Evolutionary conservation across 2,113 vertebrate genomes (phyloP).

Genomic region (Syngnathus floridae): DNA sequence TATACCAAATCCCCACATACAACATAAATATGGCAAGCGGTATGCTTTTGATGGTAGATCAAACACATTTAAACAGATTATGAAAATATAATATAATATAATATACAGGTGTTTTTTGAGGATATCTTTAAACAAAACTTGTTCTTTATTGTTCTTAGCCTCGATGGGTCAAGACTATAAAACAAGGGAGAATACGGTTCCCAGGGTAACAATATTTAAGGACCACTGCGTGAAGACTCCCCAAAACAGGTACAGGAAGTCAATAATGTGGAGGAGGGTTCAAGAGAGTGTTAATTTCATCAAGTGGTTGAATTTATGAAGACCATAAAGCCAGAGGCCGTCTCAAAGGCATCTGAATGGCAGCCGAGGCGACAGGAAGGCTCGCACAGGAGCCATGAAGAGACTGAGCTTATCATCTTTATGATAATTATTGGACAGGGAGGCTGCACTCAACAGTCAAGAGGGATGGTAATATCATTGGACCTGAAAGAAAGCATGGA

Average conservation of each 20-base stretch:
- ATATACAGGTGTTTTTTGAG: no score
- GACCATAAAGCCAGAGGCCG: constrained; percentile 26
- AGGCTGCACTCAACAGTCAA: constrained; percentile 34
- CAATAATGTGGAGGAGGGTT: constrained; percentile 14
- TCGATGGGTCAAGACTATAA: no score
- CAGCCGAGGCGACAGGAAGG: constrained; percentile 26
- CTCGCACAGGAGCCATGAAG: constrained; percentile 16
- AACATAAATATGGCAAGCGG: no score
- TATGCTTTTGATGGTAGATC: no score
- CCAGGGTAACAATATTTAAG: no score
- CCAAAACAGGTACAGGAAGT: constrained; percentile 24
- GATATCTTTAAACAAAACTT: no score
- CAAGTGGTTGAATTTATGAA: constrained; percentile 48
- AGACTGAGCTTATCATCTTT: constrained; percentile 37
- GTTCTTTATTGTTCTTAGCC: no score
- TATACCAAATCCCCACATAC: no score
- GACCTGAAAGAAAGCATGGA: constrained; percentile 11
- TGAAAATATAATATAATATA: no score
- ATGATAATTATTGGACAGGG: constrained; percentile 40
- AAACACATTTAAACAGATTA: no score
- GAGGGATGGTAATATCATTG: constrained; percentile 38
- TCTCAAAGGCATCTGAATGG: constrained; percentile 35
- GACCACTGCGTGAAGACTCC: constrained; percentile 4
- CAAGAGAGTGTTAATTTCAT: constrained; percentile 53
- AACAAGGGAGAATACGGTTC: no score